Evolutionary conservation across 92 coral and sea anemone species (phyloP), one percentile per base, ranked within the genome.

Genomic region (Phenganax stokvisi): DNA sequence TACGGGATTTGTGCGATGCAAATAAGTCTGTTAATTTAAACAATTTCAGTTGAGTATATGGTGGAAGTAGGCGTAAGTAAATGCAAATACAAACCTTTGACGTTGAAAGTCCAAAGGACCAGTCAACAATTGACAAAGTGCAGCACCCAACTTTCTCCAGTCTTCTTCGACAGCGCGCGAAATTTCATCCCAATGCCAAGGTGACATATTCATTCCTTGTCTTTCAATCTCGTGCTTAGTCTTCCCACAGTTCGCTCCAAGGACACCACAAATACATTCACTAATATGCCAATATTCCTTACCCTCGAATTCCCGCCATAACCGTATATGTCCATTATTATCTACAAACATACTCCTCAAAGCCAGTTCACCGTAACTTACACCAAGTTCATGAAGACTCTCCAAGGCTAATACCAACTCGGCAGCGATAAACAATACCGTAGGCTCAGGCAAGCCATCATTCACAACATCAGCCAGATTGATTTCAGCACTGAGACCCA

Each of bases 261-360:
- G 57, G 58, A 89, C 62, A 69, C 82, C 77, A 61, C 98, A 94
- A 56, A 90, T 84, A 31, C 98, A 94, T 56, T 94, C 98, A 0
- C 71, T 75, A 28, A 82, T 77, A 44, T 86, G 85, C 98, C 98
- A 94, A 52, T 94, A 94, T 69, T 83, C 80, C 63, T 90, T 90
- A 15, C 94, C 92, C 54, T 91, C 89, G 81, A 94, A 92, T 29
- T 72, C 88, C n/a, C 98, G 84, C 97, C 97, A 92, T 57, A 94
- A 62, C 16, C 86, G 86, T 6, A 87, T 85, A 75, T 90, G 97
- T 7, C 98, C 98, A 25, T 86, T 79, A 57, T 76, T 37, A 80
- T 94, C 97, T 37, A 92, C 56, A 11, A 84, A 64, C 1, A 94
- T 87, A 27, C 57, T 89, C 30, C 85, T 94, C 71, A 90, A 68